Conservation (phyloP, 2,888 invertebrate genomes). For the Caprella mutica region DNA sequence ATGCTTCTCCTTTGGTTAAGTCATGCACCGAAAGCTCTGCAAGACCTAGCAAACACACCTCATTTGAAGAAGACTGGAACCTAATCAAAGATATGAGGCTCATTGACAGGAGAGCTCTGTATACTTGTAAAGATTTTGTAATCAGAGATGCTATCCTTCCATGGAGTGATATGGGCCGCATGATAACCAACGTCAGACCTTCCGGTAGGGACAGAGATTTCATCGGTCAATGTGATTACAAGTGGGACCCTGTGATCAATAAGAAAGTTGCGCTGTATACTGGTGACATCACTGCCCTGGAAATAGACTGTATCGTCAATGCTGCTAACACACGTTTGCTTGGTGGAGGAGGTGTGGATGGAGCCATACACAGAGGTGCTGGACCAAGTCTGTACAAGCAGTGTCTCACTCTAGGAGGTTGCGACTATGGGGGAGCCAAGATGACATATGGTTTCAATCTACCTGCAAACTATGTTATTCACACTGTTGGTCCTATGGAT, state of each 20-base stretch:
- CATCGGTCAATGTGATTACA: no score
- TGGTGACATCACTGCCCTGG: constrained; percentile 72
- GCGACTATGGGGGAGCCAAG: constrained; percentile 69
- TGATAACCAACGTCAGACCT: not conserved
- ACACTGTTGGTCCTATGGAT: constrained; percentile 76
- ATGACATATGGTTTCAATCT: constrained; percentile 68
- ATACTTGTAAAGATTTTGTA: constrained; percentile 1
- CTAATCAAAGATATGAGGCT: not conserved
- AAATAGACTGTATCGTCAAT: constrained; percentile 80
- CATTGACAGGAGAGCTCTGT: constrained; percentile 5
- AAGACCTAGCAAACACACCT: no score
- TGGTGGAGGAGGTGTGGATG: constrained; percentile 83
- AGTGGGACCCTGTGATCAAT: constrained; percentile 36
- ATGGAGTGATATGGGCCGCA: constrained; percentile 12
- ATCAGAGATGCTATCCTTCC: not conserved
- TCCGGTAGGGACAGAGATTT: not conserved
- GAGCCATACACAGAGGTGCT: constrained; percentile 74
- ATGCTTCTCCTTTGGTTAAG: no score
- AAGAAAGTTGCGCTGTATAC: constrained; percentile 45
- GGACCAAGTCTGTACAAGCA: constrained; percentile 57
- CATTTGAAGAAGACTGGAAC: constrained; percentile 3
- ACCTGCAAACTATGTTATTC: constrained; percentile 78
- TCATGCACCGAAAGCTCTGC: no score
- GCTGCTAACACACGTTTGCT: constrained; percentile 65
- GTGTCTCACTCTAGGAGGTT: constrained; percentile 58